Evolutionary conservation across 2,113 vertebrate genomes (phyloP), one percentile per base, ranked within the genome.

Genomic region (Lophotis ruficrista): DNA sequence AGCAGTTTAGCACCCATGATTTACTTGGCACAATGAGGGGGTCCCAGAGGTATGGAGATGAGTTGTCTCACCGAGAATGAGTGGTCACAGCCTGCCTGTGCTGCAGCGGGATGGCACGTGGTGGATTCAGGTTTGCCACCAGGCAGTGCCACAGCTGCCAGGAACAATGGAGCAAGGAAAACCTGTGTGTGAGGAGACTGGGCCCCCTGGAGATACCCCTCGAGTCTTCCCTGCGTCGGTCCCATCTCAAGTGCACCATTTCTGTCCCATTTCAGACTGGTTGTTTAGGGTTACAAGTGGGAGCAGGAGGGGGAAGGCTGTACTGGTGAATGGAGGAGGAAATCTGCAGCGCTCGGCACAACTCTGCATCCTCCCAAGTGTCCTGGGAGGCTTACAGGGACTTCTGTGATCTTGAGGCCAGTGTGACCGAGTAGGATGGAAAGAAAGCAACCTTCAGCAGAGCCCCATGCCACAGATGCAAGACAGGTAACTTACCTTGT

Each of bases 161-260:
- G 61, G 5, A 75, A 25, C 43, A 24, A 58, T 2, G 19, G 33
- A 58, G 66, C 43, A 78, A 35, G 48, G 38, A 87, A 53, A 73
- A 14, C 20, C 30, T 2, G 0, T 0, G 0, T 4, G 7, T 2
- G 19, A 62, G 28, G 37, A 51, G 43, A 54, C 47, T 1, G 0
- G 35, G 19, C 7, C n/a, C 38, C 9, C 30, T 5, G 2, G 27
- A 73, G 10, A 33, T 38, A 50, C 3, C 23, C 25, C 30, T 57
- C 1, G 0, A 83, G 35, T 69, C 50, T 16, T 64, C 65, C 58
- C 61, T 72, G 27, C 7, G 0, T 31, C 0, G 0, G 50, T 65
- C 54, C 64, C n/a, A 27, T 31, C 53, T 76, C 14, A 50, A 65
- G 13, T 1, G 0, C 35, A n/a, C n/a, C 43, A 24, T 11, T 56